Evolutionary conservation across 2,113 vertebrate species (phyloP).

Genomic region (Cottus gobio): DNA sequence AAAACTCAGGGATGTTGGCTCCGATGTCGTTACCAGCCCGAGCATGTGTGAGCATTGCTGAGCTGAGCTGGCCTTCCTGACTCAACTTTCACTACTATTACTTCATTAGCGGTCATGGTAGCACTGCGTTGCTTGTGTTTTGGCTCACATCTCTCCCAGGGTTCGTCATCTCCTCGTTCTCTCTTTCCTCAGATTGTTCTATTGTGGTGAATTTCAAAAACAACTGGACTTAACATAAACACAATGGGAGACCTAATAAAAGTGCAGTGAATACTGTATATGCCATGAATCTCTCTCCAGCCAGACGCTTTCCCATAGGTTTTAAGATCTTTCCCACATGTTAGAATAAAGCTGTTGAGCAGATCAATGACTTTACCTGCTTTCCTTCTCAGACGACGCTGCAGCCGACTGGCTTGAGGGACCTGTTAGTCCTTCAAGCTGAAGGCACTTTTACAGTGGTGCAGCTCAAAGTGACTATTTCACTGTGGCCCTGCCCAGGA

Average conservation of each 20-base stretch:
- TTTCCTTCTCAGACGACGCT: not conserved
- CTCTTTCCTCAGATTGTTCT: slow-evolving; percentile 62
- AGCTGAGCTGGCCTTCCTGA: not conserved
- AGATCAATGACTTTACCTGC: slow-evolving; percentile 54
- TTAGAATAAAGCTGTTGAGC: slow-evolving; percentile 53
- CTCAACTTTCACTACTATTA: not conserved
- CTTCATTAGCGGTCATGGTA: not conserved
- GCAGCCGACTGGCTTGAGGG: slow-evolving; percentile 33
- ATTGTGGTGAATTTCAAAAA: slow-evolving; percentile 51
- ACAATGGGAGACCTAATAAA: slow-evolving; percentile 59
- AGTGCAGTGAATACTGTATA: slow-evolving; percentile 12
- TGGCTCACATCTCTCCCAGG: slow-evolving; percentile 1
- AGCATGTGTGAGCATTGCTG: not conserved
- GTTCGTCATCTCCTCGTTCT: slow-evolving; percentile 1
- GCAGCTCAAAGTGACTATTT: slow-evolving; percentile 51
- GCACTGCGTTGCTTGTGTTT: not conserved
- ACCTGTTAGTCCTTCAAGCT: slow-evolving; percentile 31
- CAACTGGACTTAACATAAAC: slow-evolving; percentile 53
- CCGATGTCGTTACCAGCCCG: not conserved
- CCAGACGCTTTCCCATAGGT: slow-evolving; percentile 53
- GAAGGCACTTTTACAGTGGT: slow-evolving; percentile 45
- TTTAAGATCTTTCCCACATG: slow-evolving; percentile 66
- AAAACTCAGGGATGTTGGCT: not conserved
- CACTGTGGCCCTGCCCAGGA: slow-evolving; percentile 14
- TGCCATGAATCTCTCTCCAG: slow-evolving; percentile 21